A percentile compares a stretch with the other conserved stretches of the same genome.
Evolutionary conservation across 2,888 invertebrate species (phyloP).

Genomic region (Andrena flavipes): DNA sequence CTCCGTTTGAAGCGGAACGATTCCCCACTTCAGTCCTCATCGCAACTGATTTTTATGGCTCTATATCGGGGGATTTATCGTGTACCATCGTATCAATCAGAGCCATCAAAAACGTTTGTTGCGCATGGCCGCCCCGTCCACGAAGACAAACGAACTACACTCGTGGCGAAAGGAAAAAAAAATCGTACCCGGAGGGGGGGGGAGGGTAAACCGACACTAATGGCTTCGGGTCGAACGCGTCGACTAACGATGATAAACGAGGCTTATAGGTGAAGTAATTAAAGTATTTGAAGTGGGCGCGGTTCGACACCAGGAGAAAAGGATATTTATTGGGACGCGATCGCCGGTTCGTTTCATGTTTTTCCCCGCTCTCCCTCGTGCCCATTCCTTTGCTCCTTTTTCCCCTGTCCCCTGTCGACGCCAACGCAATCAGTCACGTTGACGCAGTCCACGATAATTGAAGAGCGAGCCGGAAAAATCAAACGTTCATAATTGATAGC

Average conservation of each 20-base stretch:
- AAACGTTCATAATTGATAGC: slow-evolving; percentile 67
- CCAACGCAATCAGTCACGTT: slow-evolving; percentile 66
- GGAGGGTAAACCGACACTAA: slow-evolving; percentile 56
- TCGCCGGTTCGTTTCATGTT: slow-evolving; percentile 32
- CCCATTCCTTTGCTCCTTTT: slow-evolving; percentile 24
- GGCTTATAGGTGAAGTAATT: slow-evolving; percentile 72
- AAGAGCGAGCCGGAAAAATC: slow-evolving; percentile 62
- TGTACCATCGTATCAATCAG: slow-evolving; percentile 58
- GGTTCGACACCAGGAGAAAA: slow-evolving; percentile 38
- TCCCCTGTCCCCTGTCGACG: slow-evolving; percentile 4
- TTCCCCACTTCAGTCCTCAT: background rate
- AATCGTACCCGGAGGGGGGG: background rate
- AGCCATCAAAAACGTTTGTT: slow-evolving; percentile 66
- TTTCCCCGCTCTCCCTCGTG: background rate
- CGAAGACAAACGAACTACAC: slow-evolving; percentile 53
- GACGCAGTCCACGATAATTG: slow-evolving; percentile 66
- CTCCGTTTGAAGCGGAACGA: slow-evolving; percentile 27
- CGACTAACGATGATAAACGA: slow-evolving; percentile 75
- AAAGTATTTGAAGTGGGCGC: slow-evolving; percentile 73
- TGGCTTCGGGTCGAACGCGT: slow-evolving; percentile 66
- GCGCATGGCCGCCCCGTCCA: slow-evolving; percentile 36
- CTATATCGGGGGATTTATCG: slow-evolving; percentile 47
- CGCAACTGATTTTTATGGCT: slow-evolving; percentile 38
- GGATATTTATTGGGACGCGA: slow-evolving; percentile 67
- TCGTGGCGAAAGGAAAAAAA: slow-evolving; percentile 18